Percentiles rank a stretch among this genome's conserved stretches.
These are phyloP conservation scores for Antrozous pallidus DNA, from an alignment of 2,797 vertebrate genomes.

Conservation along the genomic window DNA sequence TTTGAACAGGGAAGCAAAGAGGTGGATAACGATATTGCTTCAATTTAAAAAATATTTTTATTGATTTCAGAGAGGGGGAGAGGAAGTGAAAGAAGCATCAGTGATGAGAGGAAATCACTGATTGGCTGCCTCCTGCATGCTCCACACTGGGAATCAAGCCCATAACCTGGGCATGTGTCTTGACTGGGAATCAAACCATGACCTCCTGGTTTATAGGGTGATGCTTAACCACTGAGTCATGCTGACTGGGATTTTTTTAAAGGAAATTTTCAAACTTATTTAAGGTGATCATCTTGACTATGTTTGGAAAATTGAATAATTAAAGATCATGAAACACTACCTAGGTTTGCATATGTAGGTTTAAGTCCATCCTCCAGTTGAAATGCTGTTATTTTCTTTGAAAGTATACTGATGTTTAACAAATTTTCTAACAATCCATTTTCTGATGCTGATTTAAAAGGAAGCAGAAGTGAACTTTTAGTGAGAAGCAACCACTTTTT, in stretches of 20 bases:
- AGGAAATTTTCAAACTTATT: neutral
- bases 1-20: neutral
- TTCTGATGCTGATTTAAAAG: neutral
- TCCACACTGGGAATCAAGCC: too few species aligned
- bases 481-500: neutral
- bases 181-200: too few species aligned
- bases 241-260: neutral
- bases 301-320: slow-evolving; percentile 16
- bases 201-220: too few species aligned
- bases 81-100: too few species aligned
- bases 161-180: too few species aligned
- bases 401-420: neutral
- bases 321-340: neutral
- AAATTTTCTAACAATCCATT: neutral
- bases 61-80: too few species aligned
- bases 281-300: neutral
- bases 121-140: too few species aligned
- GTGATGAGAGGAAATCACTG: too few species aligned
- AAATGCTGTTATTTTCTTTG: neutral
- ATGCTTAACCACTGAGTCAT: too few species aligned
- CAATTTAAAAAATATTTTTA: neutral
- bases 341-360: neutral
- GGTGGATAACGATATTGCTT: neutral
- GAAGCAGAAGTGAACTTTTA: neutral
- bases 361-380: neutral